phyloP scores from a whole-genome alignment of 2,888 invertebrate species.

The Alitta virens region DNA sequence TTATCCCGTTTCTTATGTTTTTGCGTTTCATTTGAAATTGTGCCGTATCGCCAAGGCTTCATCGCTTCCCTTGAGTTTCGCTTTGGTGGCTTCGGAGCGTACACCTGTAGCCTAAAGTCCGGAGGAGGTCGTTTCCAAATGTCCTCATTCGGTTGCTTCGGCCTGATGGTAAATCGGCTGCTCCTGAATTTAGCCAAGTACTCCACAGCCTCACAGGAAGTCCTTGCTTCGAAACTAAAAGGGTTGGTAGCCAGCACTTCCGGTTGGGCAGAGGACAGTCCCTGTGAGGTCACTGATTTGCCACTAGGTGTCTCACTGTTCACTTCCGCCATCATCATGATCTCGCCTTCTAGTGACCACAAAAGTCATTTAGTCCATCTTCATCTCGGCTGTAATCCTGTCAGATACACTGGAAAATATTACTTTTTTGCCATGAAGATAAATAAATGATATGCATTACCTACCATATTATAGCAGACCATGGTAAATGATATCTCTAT shows the following conservation, averaged over 20 bases:
- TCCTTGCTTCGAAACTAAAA: conserved; percentile 44
- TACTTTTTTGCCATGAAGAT: too few relatives aligned
- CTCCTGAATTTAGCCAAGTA: conserved; percentile 41
- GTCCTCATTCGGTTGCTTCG: conserved; percentile 34
- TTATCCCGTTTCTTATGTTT: background rate
- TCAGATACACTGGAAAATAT: too few relatives aligned
- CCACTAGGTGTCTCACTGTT: background rate
- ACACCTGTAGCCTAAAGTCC: conserved; percentile 46
- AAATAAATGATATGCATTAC: too few relatives aligned
- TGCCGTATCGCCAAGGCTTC: conserved; percentile 50
- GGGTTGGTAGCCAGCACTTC: background rate
- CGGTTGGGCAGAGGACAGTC: background rate
- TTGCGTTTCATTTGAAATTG: conserved; percentile 30
- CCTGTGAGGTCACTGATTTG: background rate
- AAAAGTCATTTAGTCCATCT: too few relatives aligned
- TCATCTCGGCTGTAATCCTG: too few relatives aligned
- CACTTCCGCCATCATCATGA: too few relatives aligned
- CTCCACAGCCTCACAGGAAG: conserved; percentile 43
- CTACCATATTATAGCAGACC: too few relatives aligned
- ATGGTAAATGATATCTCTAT: too few relatives aligned
- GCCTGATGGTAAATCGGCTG: conserved; percentile 31
- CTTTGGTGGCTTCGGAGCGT: conserved; percentile 48
- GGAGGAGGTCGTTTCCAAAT: conserved; percentile 52
- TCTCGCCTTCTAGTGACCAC: too few relatives aligned
- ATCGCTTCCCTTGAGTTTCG: conserved; percentile 49